Evolutionary conservation across 2,888 invertebrate species (phyloP).

Genomic region (Drosophila vallismaia): DNA sequence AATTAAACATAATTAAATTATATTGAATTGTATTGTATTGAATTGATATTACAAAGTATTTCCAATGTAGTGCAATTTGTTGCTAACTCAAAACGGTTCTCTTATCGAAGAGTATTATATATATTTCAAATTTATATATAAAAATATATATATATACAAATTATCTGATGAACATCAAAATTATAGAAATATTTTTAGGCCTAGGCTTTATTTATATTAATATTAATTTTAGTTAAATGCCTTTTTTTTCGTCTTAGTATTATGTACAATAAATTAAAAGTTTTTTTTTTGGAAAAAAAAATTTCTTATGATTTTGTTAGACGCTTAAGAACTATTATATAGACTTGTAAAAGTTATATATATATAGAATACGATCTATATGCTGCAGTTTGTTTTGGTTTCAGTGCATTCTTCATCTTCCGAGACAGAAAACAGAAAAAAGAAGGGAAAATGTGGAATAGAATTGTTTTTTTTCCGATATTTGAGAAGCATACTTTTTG

Average conservation of each 20-base stretch:
- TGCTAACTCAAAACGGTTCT: conserved; percentile 59
- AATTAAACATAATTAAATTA: conserved; percentile 35
- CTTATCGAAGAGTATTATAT: too few relatives aligned
- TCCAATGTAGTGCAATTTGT: conserved; percentile 70
- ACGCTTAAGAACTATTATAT: conserved; percentile 18
- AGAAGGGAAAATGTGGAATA: background rate
- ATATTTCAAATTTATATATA: conserved; percentile 27
- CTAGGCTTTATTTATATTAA: conserved; percentile 38
- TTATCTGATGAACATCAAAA: conserved; percentile 39
- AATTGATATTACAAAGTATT: conserved; percentile 48
- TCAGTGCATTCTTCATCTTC: conserved; percentile 39
- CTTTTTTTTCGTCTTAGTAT: conserved; percentile 12
- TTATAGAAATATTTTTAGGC: conserved; percentile 35
- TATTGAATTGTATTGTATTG: conserved; percentile 32
- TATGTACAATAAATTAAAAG: conserved; percentile 50
- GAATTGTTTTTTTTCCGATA: background rate
- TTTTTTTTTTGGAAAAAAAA: background rate
- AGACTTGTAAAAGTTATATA: conserved; percentile 5
- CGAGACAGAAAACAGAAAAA: background rate
- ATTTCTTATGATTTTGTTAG: conserved; percentile 9
- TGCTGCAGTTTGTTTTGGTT: conserved; percentile 74
- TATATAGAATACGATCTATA: conserved; percentile 25
- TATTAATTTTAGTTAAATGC: conserved; percentile 15
- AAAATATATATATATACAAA: conserved; percentile 25
- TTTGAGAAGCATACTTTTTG: conserved; percentile 1